Conservation (phyloP, 35 echinoderm and acorn worm species). For the Anneissia japonica region DNA sequence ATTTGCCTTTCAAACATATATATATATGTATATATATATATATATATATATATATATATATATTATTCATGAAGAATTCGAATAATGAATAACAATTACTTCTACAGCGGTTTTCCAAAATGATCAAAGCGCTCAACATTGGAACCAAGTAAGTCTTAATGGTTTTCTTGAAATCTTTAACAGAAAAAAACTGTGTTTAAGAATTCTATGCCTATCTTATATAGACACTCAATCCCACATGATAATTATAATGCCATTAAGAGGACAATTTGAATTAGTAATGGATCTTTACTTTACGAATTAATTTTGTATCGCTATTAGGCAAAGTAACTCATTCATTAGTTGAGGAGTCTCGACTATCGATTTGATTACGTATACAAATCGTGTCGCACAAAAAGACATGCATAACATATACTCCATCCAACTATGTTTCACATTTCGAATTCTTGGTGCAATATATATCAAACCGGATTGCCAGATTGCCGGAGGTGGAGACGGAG, state of each 20-base stretch:
- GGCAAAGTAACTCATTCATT: not conserved
- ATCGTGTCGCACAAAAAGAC: not conserved
- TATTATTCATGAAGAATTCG: too few relatives aligned
- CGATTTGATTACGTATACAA: not conserved
- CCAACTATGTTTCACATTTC: not conserved
- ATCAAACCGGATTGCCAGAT: not conserved
- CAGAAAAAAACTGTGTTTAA: too few relatives aligned
- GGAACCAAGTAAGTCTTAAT: too few relatives aligned
- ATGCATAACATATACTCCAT: not conserved
- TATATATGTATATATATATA: too few relatives aligned
- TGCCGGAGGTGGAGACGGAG: not conserved
- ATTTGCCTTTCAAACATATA: too few relatives aligned
- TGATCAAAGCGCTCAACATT: too few relatives aligned
- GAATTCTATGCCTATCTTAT: too few relatives aligned
- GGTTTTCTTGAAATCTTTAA: too few relatives aligned
- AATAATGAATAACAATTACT: too few relatives aligned
- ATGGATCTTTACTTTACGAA: not conserved
- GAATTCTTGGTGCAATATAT: not conserved
- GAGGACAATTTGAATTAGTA: not conserved
- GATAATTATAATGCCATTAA: not conserved
- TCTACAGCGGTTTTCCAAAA: too few relatives aligned
- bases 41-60: too few relatives aligned
- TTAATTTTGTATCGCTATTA: not conserved
- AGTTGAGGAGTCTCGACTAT: not conserved
- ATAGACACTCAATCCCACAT: not conserved